phyloP scores from a whole-genome alignment of 1,140 invertebrate genomes.

The Sitophilus oryzae region DNA sequence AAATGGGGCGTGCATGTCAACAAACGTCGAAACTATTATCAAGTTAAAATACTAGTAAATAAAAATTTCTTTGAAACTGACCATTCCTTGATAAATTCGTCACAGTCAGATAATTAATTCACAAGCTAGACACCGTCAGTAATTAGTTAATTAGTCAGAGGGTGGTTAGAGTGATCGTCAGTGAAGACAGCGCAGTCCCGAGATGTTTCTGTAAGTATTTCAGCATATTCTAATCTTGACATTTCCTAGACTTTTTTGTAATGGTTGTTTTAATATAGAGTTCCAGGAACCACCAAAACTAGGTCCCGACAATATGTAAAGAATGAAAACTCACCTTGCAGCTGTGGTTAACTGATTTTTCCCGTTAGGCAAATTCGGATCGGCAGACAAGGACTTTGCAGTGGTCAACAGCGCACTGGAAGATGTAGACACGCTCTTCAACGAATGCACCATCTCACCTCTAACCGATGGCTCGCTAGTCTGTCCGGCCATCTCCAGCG shows the following conservation, averaged over 20 bases:
- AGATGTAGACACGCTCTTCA: slow-evolving; percentile 81
- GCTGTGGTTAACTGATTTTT: slow-evolving; percentile 84
- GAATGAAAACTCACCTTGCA: slow-evolving; percentile 45
- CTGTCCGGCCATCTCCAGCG: slow-evolving; percentile 78
- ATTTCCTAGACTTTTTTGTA: no score
- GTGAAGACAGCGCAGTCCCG: not conserved
- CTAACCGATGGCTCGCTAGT: slow-evolving; percentile 65
- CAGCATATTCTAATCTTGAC: no score
- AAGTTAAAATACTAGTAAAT: slow-evolving; percentile 6
- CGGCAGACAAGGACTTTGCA: slow-evolving; percentile 82
- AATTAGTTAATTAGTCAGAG: no score
- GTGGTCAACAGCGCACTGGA: slow-evolving; percentile 83
- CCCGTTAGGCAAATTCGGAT: slow-evolving; percentile 82
- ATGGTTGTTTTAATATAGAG: no score
- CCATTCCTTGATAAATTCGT: no score
- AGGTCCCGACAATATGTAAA: no score
- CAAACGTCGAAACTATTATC: no score
- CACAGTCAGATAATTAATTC: no score
- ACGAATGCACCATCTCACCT: slow-evolving; percentile 73
- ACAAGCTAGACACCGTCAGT: no score
- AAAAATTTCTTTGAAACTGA: not conserved
- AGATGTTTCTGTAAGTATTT: not conserved
- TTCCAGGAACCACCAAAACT: no score
- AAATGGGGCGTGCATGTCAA: no score
- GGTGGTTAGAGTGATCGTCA: no score